Evolutionary conservation across 1,140 invertebrate species (phyloP), one percentile per base, ranked within the genome.

Genomic region (Drosophila dunni): DNA sequence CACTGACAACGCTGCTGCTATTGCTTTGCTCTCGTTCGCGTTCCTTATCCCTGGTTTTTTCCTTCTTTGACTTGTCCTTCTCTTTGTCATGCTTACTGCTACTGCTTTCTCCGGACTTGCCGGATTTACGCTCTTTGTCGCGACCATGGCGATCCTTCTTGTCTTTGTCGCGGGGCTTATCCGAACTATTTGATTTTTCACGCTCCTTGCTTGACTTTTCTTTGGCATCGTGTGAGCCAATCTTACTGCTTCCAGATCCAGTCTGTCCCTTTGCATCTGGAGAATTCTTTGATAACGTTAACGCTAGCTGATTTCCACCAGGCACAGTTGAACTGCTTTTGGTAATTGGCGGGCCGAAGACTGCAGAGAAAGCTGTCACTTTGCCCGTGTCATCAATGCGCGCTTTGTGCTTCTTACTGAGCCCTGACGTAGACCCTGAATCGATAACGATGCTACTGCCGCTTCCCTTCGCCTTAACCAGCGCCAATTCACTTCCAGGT

Each of bases 261-360:
- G 38, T 38, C 78, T 45, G 56, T n/a, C 17, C 91, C 77, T 94
- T 94, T 7, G 79, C 63, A 62, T 89, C 82, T 7, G 92, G 92
- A 20, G 93, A 92, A 79, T 93, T 75, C 94, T 95, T 62, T 15
- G 84, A 38, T 3, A 24, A 62, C 9, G 53, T 42, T 45, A 57
- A 4, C 7, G 78, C 34, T 38, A 68, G 40, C 17, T 53, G 3
- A 51, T 44, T 66, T 2, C 24, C 45, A 5, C 20, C 53, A 2
- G 53, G 6, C 11, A 33, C 67, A 1, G 17, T 38, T 65, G 93
- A 93, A 65, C 93, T 93, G 4, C 94, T 94, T 84, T 96, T 96
- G 24, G 94, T 95, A 65, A 97, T 96, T 1, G 96, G 96, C 34
- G 95, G 92, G 0, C 97, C 97, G 93, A 97, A 97, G 53, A 98